Percentiles rank a stretch among this genome's conserved stretches.
These are phyloP conservation scores for Tor tambroides DNA, from an alignment of 2,113 vertebrate species.

Conservation along the genomic window DNA sequence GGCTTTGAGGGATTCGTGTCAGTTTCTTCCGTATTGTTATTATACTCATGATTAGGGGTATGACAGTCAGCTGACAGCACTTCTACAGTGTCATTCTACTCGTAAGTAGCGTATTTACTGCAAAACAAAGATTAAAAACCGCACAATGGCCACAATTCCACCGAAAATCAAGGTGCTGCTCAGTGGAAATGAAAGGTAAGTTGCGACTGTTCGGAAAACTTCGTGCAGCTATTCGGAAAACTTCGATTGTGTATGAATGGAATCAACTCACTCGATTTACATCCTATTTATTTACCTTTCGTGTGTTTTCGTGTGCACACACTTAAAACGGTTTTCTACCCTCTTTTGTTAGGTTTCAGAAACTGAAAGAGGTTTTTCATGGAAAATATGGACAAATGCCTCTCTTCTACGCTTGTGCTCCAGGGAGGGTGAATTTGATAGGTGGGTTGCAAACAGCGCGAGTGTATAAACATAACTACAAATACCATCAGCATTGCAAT, in stretches of 20 bases:
- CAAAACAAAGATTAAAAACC: not conserved
- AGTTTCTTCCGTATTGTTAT: slow-evolving; percentile 51
- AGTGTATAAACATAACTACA: not conserved
- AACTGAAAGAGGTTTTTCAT: slow-evolving; percentile 85
- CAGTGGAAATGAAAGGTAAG: slow-evolving; percentile 68
- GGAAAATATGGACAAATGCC: slow-evolving; percentile 87
- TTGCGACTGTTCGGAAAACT: not conserved
- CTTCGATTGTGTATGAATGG: not conserved
- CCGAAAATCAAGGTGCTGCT: slow-evolving; percentile 64
- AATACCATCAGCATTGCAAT: not conserved
- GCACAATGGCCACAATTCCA: slow-evolving; percentile 67
- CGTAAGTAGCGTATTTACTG: not conserved
- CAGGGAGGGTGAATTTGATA: slow-evolving; percentile 96
- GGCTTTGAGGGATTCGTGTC: not conserved
- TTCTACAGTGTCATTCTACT: not conserved
- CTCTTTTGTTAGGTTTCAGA: slow-evolving; percentile 80
- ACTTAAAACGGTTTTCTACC: not conserved
- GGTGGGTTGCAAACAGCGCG: slow-evolving; percentile 74
- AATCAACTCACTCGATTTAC: not conserved
- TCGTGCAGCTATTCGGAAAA: not conserved
- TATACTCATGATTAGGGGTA: slow-evolving; percentile 28
- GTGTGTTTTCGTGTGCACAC: too few species aligned
- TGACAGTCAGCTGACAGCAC: slow-evolving; percentile 55
- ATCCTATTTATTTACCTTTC: too few species aligned
- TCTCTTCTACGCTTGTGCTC: slow-evolving; percentile 90